A percentile compares a stretch with the other conserved stretches of the same genome.
Evolutionary conservation across 35 echinoderm and acorn worm genomes (phyloP).

Genomic region (Eucidaris tribuloides): DNA sequence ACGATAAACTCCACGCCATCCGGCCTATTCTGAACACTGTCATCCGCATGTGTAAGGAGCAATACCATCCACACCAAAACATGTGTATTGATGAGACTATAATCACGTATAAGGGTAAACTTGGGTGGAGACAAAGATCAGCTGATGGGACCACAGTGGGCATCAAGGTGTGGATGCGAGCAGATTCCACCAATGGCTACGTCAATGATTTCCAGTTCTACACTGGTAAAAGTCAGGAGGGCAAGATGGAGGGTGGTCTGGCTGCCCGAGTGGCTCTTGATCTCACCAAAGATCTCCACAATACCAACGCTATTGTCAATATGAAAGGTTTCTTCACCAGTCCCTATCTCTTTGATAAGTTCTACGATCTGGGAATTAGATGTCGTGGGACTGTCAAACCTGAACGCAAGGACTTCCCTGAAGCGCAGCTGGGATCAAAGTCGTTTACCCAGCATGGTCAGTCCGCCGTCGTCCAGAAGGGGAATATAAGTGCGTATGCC

Average conservation of each 20-base stretch:
- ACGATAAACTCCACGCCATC: conserved; percentile 22
- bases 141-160: conserved; percentile 14
- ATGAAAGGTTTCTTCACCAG: conserved; percentile 22
- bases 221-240: conserved; percentile 1
- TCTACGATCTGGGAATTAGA: conserved; percentile 12
- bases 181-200: conserved; percentile 8
- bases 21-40: conserved; percentile 6
- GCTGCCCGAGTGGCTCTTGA: conserved; percentile 4
- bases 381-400: conserved; percentile 23
- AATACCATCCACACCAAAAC: conserved; percentile 13
- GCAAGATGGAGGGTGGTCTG: conserved; percentile 8
- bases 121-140: conserved; percentile 18
- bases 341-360: conserved; percentile 1
- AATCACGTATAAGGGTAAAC: conserved; percentile 9
- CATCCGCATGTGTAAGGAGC: not conserved
- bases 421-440: conserved; percentile 19
- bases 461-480: conserved; percentile 16
- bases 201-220: conserved; percentile 24
- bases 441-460: conserved; percentile 23
- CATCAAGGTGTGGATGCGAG: conserved; percentile 30
- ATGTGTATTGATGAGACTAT: conserved; percentile 24
- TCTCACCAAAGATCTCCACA: conserved; percentile 29
- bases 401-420: conserved; percentile 18
- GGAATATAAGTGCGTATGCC: conserved; percentile 4
- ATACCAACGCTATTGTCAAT: conserved; percentile 10